Evolutionary conservation across 2,113 vertebrate genomes (phyloP).

Genomic region (Heterotis niloticus): DNA sequence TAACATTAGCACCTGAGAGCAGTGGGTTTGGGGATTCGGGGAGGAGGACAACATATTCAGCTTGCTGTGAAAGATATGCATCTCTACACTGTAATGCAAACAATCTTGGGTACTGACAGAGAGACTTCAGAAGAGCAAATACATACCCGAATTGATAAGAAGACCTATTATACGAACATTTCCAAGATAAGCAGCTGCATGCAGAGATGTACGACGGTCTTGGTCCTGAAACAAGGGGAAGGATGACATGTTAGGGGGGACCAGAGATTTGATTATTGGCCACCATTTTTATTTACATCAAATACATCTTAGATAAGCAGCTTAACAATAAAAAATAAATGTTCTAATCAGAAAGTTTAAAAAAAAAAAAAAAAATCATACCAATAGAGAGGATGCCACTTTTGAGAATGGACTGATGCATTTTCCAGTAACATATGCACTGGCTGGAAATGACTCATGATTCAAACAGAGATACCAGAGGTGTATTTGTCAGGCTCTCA

Average conservation of each 20-base stretch:
- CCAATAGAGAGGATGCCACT: too few species aligned
- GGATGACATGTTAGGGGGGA: background rate
- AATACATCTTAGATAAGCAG: background rate
- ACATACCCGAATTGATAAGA: conserved; percentile 85
- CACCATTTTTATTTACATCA: background rate
- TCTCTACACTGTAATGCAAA: background rate
- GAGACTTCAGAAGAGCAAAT: background rate
- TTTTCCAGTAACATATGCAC: background rate
- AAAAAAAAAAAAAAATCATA: too few species aligned
- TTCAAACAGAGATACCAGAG: background rate
- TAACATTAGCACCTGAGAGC: conserved; percentile 80
- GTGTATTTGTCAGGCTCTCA: background rate
- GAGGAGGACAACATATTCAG: background rate
- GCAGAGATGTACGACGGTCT: conserved; percentile 85
- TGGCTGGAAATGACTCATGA: background rate
- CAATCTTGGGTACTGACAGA: background rate
- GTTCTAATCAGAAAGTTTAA: too few species aligned
- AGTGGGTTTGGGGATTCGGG: background rate
- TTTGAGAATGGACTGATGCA: background rate
- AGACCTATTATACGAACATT: conserved; percentile 84
- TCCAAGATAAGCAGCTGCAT: conserved; percentile 93
- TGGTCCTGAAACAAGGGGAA: conserved; percentile 72
- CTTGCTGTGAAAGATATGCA: background rate
- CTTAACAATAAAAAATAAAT: too few species aligned
- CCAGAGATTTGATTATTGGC: background rate